Evolutionary conservation across 1,140 invertebrate genomes (phyloP).

Genomic region (Plodia interpunctella): DNA sequence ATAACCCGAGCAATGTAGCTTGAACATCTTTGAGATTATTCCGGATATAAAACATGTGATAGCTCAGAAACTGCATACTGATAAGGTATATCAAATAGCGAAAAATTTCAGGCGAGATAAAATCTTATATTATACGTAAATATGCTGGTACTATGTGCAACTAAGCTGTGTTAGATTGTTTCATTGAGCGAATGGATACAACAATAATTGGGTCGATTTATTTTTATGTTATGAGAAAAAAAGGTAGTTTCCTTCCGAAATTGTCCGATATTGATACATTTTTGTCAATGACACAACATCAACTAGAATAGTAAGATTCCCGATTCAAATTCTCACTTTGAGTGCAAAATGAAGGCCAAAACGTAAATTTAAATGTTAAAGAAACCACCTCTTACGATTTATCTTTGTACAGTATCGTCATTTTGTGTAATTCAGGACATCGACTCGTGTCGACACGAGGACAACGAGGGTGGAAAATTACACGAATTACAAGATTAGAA

Average conservation of each 20-base stretch:
- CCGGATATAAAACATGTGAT: neutral
- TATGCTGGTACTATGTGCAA: no score
- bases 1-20: neutral
- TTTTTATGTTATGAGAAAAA: no score
- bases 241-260: no score
- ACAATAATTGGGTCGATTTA: no score
- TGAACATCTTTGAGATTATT: constrained; percentile 1
- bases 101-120: neutral
- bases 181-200: neutral
- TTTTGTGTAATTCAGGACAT: neutral
- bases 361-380: no score
- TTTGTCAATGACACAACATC: no score
- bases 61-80: neutral
- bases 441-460: neutral
- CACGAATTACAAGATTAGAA: neutral
- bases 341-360: no score
- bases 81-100: neutral
- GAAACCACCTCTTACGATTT: neutral
- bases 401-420: neutral
- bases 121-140: no score
- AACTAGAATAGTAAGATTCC: no score
- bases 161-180: neutral
- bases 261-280: no score
- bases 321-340: no score
- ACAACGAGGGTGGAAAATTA: neutral